Evolutionary conservation across 2,888 invertebrate genomes (phyloP), one percentile per base, ranked within the genome.

Genomic region (Galerucella pusilla): DNA sequence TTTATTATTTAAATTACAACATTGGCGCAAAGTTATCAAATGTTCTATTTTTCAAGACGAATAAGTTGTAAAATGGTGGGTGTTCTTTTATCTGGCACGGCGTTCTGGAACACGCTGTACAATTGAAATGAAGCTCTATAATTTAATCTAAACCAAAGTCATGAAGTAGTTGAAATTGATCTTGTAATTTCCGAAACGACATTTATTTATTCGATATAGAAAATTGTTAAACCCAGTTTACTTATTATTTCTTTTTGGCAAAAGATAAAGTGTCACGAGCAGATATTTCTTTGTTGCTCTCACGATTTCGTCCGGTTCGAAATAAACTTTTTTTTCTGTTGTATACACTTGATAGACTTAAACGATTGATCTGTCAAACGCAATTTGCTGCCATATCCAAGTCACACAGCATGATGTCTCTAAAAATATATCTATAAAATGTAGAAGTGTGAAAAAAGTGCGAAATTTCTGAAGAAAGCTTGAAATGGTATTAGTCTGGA

Each of bases 321-420:
- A 78, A 78, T 78, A 78, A 81, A 81, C 81, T 82, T 84, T 84
- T 84, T 49, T 49, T 49, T 49, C 3, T 3, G 1, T 28, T 49
- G 2, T 83, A 49, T 73, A 68, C 61, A 70, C 52, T 76, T 81
- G 70, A 80, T 80, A 84, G 83, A 81, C 80, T 83, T 76, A 78
- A 81, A 79, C 81, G 83, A 86, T 85, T 85, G 86, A 85, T 84
- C 85, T 85, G 86, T 84, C 86, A 85, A 81, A 81, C 84, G 83
- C 86, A 86, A 85, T 85, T 85, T 85, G 79, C 81, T 80, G 78
- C 81, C 83, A 82, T 83, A 83, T 84, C 82, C 84, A 81, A 85
- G 82, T 83, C 20, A 20, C 75, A 71, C 85, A 81, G 84, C 82
- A 80, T 84, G 85, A 78, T 81, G 84, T 79, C 83, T 79, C 57